Evolutionary conservation across 1,140 invertebrate species (phyloP).

Genomic region (Cephus cinctus): DNA sequence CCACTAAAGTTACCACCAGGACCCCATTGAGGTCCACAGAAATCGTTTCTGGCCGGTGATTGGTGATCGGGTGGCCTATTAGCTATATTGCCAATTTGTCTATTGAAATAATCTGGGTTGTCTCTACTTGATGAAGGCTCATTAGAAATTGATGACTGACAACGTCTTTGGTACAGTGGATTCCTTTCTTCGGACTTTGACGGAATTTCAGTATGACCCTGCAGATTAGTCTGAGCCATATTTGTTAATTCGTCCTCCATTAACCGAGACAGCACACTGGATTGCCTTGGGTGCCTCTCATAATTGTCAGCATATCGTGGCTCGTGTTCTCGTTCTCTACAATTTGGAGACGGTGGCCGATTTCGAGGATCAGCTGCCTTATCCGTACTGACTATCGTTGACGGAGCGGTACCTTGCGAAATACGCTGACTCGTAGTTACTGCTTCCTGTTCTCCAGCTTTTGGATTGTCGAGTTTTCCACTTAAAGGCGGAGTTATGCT

Average conservation of each 20-base stretch:
- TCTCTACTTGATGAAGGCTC: constrained; percentile 1
- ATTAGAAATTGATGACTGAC: background rate
- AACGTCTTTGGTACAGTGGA: constrained; percentile 3
- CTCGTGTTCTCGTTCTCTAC: constrained; percentile 14
- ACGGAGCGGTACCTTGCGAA: background rate
- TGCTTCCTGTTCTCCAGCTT: background rate
- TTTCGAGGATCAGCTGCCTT: constrained; percentile 16
- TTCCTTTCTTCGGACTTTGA: constrained; percentile 12
- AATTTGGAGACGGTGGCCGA: constrained; percentile 9
- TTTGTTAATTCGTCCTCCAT: constrained; percentile 15
- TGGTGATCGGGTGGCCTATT: constrained; percentile 12
- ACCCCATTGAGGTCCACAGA: background rate
- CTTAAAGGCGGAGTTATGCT: background rate
- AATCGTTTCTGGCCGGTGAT: background rate
- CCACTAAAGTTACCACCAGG: background rate
- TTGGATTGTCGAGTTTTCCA: constrained; percentile 8
- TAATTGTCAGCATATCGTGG: constrained; percentile 38
- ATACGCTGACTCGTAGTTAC: background rate
- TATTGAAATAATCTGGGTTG: constrained; percentile 14
- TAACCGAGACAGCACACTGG: constrained; percentile 16
- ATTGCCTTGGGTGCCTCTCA: constrained; percentile 33
- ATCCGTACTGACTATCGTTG: constrained; percentile 1
- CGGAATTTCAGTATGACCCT: background rate
- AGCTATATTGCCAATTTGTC: background rate
- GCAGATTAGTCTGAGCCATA: constrained; percentile 12